Evolutionary conservation across 1,140 invertebrate genomes (phyloP).

Genomic region (Lethrus apterus): DNA sequence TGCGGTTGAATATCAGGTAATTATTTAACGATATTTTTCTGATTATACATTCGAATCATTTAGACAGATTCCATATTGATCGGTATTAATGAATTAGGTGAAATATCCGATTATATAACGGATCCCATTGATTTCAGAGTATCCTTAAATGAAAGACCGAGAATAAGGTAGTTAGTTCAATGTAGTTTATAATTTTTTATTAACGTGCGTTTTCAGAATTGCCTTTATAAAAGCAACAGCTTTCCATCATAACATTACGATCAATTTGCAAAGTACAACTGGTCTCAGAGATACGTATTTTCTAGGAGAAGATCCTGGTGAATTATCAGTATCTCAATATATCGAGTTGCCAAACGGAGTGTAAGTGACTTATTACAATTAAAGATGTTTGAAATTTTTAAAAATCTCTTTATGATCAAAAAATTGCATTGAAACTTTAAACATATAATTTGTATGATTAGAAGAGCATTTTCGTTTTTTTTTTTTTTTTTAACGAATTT

Average conservation of each 20-base stretch:
- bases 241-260: slow-evolving; percentile 29
- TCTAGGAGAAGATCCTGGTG: slow-evolving; percentile 20
- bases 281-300: slow-evolving; percentile 34
- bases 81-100: slow-evolving; percentile 24
- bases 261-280: slow-evolving; percentile 25
- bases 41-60: not conserved
- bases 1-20: slow-evolving; percentile 30
- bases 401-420: too few species aligned
- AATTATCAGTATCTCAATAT: slow-evolving; percentile 32
- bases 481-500: too few species aligned
- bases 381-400: too few species aligned
- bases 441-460: too few species aligned
- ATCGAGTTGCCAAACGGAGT: slow-evolving; percentile 36
- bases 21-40: not conserved
- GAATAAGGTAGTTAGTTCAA: slow-evolving; percentile 26
- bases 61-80: slow-evolving; percentile 35
- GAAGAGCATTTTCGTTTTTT: too few species aligned
- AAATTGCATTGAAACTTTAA: too few species aligned
- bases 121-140: slow-evolving; percentile 35
- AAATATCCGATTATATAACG: slow-evolving; percentile 29
- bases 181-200: too few species aligned
- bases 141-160: slow-evolving; percentile 34
- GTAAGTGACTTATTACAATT: too few species aligned
- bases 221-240: slow-evolving; percentile 28
- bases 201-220: slow-evolving; percentile 29